Conservation (phyloP, 2,888 invertebrate genomes). For the Stenchaetothrips biformis region DNA sequence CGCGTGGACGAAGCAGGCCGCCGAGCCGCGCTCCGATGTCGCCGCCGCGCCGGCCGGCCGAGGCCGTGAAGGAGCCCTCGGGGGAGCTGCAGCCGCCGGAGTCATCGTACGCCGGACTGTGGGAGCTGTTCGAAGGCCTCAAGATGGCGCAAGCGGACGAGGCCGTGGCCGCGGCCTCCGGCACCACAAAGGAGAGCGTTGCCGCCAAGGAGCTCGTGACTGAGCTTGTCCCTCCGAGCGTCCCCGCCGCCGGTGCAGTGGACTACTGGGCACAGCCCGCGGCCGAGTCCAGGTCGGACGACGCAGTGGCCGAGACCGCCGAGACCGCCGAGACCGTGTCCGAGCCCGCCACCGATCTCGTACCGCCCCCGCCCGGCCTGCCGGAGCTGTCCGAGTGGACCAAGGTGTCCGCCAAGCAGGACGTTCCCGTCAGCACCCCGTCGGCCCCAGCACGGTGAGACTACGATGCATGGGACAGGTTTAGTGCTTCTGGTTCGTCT, state of each 20-base stretch:
- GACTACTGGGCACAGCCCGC: not conserved
- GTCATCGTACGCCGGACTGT: not conserved
- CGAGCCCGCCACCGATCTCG: not conserved
- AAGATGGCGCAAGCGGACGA: not conserved
- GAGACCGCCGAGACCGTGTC: not conserved
- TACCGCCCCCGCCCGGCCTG: not conserved
- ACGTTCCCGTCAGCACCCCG: not conserved
- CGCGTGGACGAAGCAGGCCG: conserved; percentile 9
- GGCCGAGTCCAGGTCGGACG: conserved; percentile 5
- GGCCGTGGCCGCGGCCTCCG: not conserved
- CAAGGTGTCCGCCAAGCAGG: not conserved
- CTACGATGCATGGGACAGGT: not conserved
- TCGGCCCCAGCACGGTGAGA: not conserved
- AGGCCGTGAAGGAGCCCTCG: not conserved
- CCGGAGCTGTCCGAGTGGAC: not conserved
- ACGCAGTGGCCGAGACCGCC: not conserved
- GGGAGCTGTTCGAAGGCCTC: not conserved
- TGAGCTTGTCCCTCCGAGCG: not conserved
- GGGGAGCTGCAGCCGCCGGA: not conserved
- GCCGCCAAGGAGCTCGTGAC: not conserved
- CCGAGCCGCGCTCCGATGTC: not conserved
- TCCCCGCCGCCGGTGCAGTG: not conserved
- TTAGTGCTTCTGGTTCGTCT: not conserved
- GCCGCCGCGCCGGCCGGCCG: not conserved
- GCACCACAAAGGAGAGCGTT: not conserved